Conservation (phyloP, 2,888 invertebrate species). For the Euproctis similis region DNA sequence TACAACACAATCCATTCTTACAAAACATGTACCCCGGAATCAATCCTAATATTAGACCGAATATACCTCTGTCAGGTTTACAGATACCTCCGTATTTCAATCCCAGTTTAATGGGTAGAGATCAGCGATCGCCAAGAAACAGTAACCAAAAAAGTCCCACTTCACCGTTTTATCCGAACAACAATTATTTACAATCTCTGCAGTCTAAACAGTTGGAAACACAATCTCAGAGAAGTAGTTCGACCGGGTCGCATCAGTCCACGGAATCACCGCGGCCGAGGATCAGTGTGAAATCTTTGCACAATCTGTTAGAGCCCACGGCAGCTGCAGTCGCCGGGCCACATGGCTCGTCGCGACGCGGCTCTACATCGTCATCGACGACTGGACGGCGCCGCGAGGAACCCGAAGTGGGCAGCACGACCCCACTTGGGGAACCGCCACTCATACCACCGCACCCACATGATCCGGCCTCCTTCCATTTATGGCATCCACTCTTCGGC, state of each 20-base stretch:
- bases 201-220: conserved; percentile 43
- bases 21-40: conserved; percentile 60
- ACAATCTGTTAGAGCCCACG: conserved; percentile 76
- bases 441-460: conserved; percentile 54
- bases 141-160: conserved; percentile 58
- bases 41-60: conserved; percentile 48
- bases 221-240: conserved; percentile 34
- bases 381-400: conserved; percentile 68
- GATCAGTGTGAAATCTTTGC: conserved; percentile 78
- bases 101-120: conserved; percentile 48
- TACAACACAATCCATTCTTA: conserved; percentile 47
- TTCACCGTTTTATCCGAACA: conserved; percentile 61
- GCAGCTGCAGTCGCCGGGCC: conserved; percentile 42
- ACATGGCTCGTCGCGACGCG: conserved; percentile 34
- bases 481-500: conserved; percentile 91
- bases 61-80: conserved; percentile 50
- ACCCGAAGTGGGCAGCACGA: conserved; percentile 80
- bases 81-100: conserved; percentile 65
- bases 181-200: conserved; percentile 58
- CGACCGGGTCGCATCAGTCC: conserved; percentile 52
- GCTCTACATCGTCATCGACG: conserved; percentile 50
- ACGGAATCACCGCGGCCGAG: conserved; percentile 74
- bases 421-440: conserved; percentile 71
- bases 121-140: conserved; percentile 47
- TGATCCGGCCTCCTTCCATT: conserved; percentile 78